Conservation (phyloP, 92 coral and sea anemone genomes). For the Umimayanthus kanabou region DNA sequence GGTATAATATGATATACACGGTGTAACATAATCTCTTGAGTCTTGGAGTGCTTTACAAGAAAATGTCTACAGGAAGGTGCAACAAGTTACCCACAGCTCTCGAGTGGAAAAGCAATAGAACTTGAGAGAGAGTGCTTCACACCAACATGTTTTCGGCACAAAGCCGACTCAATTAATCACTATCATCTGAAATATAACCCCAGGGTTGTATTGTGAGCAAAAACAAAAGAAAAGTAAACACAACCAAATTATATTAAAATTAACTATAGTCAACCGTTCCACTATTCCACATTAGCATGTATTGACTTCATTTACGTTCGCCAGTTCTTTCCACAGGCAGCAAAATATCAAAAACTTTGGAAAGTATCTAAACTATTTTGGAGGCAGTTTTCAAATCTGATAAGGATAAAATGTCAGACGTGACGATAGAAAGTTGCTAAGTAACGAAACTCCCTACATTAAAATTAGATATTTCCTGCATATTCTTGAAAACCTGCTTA, state of each 20-base stretch:
- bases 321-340: not conserved
- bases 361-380: not conserved
- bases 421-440: not conserved
- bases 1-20: too few relatives aligned
- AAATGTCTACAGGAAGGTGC: too few relatives aligned
- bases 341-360: not conserved
- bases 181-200: not conserved
- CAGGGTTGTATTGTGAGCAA: slow-evolving; percentile 7
- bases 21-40: too few relatives aligned
- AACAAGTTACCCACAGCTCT: not conserved
- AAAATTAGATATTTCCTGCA: not conserved
- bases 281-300: not conserved
- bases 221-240: slow-evolving; percentile 17
- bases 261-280: not conserved
- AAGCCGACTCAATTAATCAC: not conserved
- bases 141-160: not conserved
- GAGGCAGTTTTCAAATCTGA: not conserved
- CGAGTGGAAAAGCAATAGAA: not conserved
- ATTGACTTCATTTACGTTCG: not conserved
- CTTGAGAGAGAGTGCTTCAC: not conserved
- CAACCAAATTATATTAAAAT: slow-evolving; percentile 4
- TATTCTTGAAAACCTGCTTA: too few relatives aligned
- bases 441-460: not conserved
- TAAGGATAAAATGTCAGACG: not conserved
- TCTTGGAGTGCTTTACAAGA: too few relatives aligned